Evolutionary conservation across 2,888 invertebrate genomes (phyloP).

Genomic region (Steromphala cineraria): DNA sequence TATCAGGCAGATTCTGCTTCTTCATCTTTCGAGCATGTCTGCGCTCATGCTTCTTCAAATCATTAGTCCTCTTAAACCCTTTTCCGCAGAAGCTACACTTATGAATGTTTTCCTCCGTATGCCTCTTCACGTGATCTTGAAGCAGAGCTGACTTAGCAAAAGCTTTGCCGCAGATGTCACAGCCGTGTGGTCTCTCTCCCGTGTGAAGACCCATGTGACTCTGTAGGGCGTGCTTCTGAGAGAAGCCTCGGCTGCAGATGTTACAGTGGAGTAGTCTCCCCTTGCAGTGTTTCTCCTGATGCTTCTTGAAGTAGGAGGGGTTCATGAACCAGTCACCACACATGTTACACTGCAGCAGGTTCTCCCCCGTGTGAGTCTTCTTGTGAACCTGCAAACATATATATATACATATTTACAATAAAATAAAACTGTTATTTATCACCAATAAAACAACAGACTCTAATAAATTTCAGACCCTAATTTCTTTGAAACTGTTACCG

Average conservation of each 20-base stretch:
- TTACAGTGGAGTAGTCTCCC: constrained; percentile 8
- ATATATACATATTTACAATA: too few species aligned
- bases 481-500: too few species aligned
- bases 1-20: background rate
- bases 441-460: too few species aligned
- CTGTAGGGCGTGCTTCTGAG: constrained; percentile 20
- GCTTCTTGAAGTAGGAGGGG: constrained; percentile 5
- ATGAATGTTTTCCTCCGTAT: constrained; percentile 17
- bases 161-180: constrained; percentile 23
- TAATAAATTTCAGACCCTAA: too few species aligned
- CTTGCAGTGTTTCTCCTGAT: constrained; percentile 9
- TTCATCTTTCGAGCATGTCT: background rate
- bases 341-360: background rate
- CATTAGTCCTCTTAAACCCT: constrained; percentile 22
- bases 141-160: constrained; percentile 24
- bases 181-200: constrained; percentile 24
- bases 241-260: background rate
- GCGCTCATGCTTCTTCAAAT: constrained; percentile 23
- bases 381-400: background rate
- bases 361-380: constrained; percentile 9
- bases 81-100: constrained; percentile 25
- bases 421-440: too few species aligned
- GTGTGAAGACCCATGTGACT: constrained; percentile 30
- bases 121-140: constrained; percentile 25
- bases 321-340: constrained; percentile 10